Evolutionary conservation across 64 coral and sea anemone species (phyloP).

Genomic region (Actinia equina): DNA sequence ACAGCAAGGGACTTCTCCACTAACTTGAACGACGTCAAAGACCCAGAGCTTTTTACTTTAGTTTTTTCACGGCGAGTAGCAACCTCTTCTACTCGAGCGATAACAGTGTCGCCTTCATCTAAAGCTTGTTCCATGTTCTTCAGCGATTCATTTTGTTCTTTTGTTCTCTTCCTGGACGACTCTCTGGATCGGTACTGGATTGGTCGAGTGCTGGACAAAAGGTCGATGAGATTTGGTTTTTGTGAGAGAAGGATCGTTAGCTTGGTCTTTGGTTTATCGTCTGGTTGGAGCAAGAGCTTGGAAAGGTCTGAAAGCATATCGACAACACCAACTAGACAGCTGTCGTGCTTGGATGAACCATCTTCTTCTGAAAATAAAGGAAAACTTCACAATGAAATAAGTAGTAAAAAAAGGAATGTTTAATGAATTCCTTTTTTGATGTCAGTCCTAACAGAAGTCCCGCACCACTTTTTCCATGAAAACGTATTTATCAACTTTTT

Average conservation of each 20-base stretch:
- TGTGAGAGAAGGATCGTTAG: not conserved
- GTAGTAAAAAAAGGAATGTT: too few species aligned
- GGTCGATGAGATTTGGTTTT: conserved; percentile 8
- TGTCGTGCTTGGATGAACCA: not conserved
- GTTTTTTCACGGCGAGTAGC: not conserved
- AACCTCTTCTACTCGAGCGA: conserved; percentile 25
- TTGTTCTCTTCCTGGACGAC: not conserved
- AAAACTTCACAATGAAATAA: not conserved
- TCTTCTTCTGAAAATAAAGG: not conserved
- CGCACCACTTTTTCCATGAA: too few species aligned
- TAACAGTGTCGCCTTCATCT: conserved; percentile 38
- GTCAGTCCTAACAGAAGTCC: too few species aligned
- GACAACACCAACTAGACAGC: not conserved
- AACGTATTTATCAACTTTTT: too few species aligned
- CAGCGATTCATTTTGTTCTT: conserved; percentile 10
- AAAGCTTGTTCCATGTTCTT: conserved; percentile 42
- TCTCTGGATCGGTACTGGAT: not conserved
- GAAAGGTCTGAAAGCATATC: not conserved
- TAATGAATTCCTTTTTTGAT: too few species aligned
- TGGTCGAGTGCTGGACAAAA: not conserved
- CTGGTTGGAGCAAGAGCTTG: not conserved
- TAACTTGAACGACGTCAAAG: conserved; percentile 8
- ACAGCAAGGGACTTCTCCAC: conserved; percentile 42
- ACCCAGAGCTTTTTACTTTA: not conserved
- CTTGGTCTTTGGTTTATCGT: not conserved